Percentiles rank a stretch among this genome's conserved stretches.
Conservation (phyloP, 2,888 invertebrate genomes). For the Xanthia togata region DNA sequence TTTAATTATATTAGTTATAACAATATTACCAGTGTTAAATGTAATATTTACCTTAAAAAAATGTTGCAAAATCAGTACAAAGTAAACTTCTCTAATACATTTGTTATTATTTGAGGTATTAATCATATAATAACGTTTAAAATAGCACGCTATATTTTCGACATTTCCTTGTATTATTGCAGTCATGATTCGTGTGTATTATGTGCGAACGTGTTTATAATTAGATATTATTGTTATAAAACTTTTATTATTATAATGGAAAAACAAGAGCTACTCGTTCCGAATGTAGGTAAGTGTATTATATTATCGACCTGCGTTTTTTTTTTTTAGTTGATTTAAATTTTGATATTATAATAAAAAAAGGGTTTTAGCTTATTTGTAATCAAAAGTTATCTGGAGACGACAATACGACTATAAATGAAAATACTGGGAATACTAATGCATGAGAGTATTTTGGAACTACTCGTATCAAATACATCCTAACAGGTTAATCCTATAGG, state of each 20-base stretch:
- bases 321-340: neutral
- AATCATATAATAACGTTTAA: constrained; percentile 70
- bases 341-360: no score
- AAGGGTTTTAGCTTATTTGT: neutral
- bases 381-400: neutral
- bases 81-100: constrained; percentile 4
- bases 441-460: neutral
- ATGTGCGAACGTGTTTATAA: constrained; percentile 66
- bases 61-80: constrained; percentile 6
- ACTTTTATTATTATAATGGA: constrained; percentile 40
- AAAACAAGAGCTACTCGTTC: constrained; percentile 39
- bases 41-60: neutral
- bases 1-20: neutral
- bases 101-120: constrained; percentile 36
- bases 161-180: constrained; percentile 72
- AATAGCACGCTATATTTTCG: constrained; percentile 70
- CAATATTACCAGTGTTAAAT: neutral
- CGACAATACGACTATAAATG: neutral
- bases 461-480: no score
- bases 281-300: constrained; percentile 63
- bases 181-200: constrained; percentile 67
- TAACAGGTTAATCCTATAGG: no score
- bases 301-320: neutral
- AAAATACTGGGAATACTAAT: neutral
- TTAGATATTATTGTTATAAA: constrained; percentile 33